Base-by-base conservation (phyloP, 2,888 invertebrate genomes). In the Mellilla xanthometata region DNA sequence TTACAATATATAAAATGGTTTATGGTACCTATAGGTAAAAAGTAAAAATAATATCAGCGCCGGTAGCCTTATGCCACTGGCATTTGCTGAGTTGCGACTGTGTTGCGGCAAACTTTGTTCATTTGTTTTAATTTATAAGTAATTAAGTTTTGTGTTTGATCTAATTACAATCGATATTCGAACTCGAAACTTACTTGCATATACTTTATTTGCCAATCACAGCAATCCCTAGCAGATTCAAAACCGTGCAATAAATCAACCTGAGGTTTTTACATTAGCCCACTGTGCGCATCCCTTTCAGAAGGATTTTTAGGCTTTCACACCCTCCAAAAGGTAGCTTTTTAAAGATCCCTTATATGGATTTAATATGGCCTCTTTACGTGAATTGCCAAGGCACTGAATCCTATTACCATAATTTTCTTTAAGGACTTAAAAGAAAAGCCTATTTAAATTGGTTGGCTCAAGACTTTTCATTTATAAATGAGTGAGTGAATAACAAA, bases 161-260 rank as follows among this genome's bases (percentile, higher is more conserved):
- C n/a, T n/a, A n/a, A n/a, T n/a, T n/a, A n/a, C n/a, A n/a, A n/a
- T n/a, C n/a, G n/a, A n/a, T n/a, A n/a, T n/a, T n/a, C n/a, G n/a
- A n/a, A n/a, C n/a, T n/a, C n/a, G n/a, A n/a, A n/a, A n/a, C n/a
- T n/a, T n/a, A n/a, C n/a, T n/a, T n/a, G n/a, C 19, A 6, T 3
- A 4, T 15, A 26, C 38, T 3, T 24, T 8, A 24, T 11, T 43
- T 36, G 31, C 10, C 8, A n/a, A 23, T 12, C 11, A 2, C 23
- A 31, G 22, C 45, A 47, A 48, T 51, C 57, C 39, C 51, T 44
- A 45, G 32, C 44, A 46, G 36, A 39, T 38, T 54, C 43, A 54
- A 60, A 66, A 59, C 58, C 62, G 45, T 56, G 54, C 58, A 54
- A 63, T 68, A 62, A 63, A 65, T 70, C 60, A 62, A 65, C 54